These are phyloP conservation scores for Chinchilla lanigera DNA, from an alignment of 2,113 vertebrate species.

Conservation along the genomic window DNA sequence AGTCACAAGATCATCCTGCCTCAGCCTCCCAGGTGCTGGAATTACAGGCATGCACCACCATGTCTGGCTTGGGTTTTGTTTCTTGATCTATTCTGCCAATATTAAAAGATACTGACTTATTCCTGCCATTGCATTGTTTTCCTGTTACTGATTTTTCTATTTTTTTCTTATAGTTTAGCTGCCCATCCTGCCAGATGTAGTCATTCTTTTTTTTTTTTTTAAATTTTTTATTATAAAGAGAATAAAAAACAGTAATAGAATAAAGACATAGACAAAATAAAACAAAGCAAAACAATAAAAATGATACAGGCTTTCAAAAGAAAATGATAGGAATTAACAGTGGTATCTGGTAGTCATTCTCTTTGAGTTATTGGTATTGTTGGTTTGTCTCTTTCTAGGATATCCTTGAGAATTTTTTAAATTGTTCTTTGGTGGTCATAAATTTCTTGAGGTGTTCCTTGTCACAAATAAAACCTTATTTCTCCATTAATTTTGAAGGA, in stretches of 20 bases:
- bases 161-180: neutral
- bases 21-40: no score
- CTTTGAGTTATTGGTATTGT: neutral
- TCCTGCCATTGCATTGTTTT: neutral
- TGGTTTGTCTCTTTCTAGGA: neutral
- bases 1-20: no score
- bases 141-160: neutral
- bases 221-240: no score
- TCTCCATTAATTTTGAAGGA: neutral
- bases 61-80: neutral
- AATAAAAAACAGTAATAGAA: no score
- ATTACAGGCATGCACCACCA: no score
- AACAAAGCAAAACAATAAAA: no score
- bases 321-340: no score
- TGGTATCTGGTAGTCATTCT: neutral
- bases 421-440: neutral
- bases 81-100: neutral
- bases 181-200: neutral
- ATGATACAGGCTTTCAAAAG: no score
- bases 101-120: neutral
- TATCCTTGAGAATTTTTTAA: neutral
- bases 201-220: neutral
- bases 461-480: neutral
- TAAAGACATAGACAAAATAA: no score
- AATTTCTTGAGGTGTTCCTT: neutral